Conservation (phyloP, 1,140 invertebrate species). For the Cataglyphis hispanica region DNA sequence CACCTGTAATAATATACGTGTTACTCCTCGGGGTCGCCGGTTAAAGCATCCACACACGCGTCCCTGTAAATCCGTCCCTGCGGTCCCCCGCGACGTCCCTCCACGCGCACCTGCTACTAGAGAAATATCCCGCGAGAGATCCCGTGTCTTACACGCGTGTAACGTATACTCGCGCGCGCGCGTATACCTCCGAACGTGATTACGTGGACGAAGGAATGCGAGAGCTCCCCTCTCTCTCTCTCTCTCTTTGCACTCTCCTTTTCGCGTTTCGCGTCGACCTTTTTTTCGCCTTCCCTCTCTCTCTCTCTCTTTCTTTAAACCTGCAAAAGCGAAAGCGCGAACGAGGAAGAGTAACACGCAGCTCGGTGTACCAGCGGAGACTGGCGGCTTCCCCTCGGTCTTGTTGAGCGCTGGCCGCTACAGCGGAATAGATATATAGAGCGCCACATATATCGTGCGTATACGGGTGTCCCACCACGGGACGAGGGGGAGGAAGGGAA, state of each 20-base stretch:
- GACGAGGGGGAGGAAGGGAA: neutral
- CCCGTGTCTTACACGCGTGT: slow-evolving; percentile 30
- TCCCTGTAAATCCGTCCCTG: slow-evolving; percentile 38
- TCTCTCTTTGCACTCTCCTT: neutral
- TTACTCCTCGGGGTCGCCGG: slow-evolving; percentile 55
- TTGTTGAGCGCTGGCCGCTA: slow-evolving; percentile 71
- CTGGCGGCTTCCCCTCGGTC: slow-evolving; percentile 74
- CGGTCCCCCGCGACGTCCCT: slow-evolving; percentile 1
- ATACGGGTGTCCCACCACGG: slow-evolving; percentile 53
- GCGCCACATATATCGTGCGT: slow-evolving; percentile 61
- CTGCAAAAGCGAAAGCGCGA: slow-evolving; percentile 57
- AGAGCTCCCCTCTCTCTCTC: slow-evolving; percentile 1
- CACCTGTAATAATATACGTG: slow-evolving; percentile 67
- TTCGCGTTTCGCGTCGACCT: neutral
- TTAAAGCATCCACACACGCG: slow-evolving; percentile 51
- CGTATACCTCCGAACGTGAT: neutral
- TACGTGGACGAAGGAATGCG: neutral
- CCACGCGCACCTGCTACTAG: slow-evolving; percentile 43
- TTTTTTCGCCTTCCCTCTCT: neutral
- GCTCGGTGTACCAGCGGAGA: slow-evolving; percentile 78
- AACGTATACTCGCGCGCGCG: neutral
- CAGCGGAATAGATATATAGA: slow-evolving; percentile 72
- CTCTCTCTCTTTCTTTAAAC: neutral
- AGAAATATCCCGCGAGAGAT: slow-evolving; percentile 10
- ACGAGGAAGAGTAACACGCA: slow-evolving; percentile 72